A percentile compares a stretch with the other conserved stretches of the same genome.
Conservation (phyloP, 2,797 vertebrate species). For the Amblyopsis hoosieri region DNA sequence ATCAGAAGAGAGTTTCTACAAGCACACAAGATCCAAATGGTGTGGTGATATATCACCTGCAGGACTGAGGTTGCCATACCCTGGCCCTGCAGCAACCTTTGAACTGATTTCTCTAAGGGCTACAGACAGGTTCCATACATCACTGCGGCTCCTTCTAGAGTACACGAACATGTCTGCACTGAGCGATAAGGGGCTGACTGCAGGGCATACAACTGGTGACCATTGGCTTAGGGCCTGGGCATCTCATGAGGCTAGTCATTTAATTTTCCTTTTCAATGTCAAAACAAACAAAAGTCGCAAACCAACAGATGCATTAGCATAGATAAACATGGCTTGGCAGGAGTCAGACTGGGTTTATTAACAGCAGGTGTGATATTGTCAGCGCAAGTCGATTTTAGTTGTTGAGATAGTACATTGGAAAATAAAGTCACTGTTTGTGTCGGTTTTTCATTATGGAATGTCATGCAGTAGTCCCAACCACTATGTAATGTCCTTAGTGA, state of each 20-base stretch:
- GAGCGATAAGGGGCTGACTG: slow-evolving; percentile 52
- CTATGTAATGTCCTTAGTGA: neutral
- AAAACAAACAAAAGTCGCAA: slow-evolving; percentile 7
- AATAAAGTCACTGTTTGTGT: neutral
- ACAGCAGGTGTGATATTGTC: too few species aligned
- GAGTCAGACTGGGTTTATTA: too few species aligned
- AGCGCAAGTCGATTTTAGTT: too few species aligned
- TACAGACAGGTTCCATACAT: slow-evolving; percentile 68
- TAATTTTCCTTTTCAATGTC: slow-evolving; percentile 13
- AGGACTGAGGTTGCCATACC: slow-evolving; percentile 50
- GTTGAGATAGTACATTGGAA: too few species aligned
- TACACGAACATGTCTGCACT: slow-evolving; percentile 52
- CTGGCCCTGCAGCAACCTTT: slow-evolving; percentile 55
- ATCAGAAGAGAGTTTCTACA: slow-evolving; percentile 24
- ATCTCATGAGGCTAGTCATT: slow-evolving; percentile 17
- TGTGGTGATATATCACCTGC: slow-evolving; percentile 63
- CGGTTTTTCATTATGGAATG: slow-evolving; percentile 1
- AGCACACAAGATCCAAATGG: slow-evolving; percentile 31
- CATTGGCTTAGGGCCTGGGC: slow-evolving; percentile 11
- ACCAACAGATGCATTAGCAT: neutral
- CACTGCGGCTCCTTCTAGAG: slow-evolving; percentile 48
- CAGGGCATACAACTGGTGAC: slow-evolving; percentile 26
- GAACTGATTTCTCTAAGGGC: slow-evolving; percentile 49
- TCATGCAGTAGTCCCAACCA: neutral
- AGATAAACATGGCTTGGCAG: neutral